Base-by-base conservation (phyloP, 2,113 vertebrate genomes). In the Urocolius indicus region DNA sequence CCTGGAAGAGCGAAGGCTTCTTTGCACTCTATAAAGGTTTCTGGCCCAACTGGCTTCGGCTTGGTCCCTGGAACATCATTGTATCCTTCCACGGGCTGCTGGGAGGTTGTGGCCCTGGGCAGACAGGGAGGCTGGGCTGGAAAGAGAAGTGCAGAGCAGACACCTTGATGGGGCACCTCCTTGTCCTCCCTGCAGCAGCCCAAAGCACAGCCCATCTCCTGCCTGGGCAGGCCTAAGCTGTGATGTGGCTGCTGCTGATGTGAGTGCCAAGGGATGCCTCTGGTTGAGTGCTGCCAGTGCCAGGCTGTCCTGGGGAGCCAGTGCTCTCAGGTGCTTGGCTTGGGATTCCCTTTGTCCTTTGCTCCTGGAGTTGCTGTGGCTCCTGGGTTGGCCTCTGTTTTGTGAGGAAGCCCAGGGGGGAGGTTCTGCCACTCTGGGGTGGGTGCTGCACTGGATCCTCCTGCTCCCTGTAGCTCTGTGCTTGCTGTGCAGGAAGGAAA, bases 11-110 rank as follows among this genome's bases (percentile, higher is more conserved):
- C 0, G 99, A 99, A 94, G 99, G 99, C 7, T 99, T 99, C 98
- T 99, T 99, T 51, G 99, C 99, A 10, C 99, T 99, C 92, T 99
- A 99, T 94, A 99, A 99, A 96, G 99, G 99, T 34, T 99, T 99
- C 98, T 99, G 99, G 99, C 99, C 99, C 29, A 99, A 99, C 97
- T 99, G 99, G 99, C 98, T 99, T 82, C 98, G 99, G 67, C 98
- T 99, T 8, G 99, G 99, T 12, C 99, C 99, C 20, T 99, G 99
- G 99, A 99, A 99, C 97, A 99, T 99, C 98, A 99, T 99, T 5
- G 99, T 99, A 99, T 99, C 99, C 99, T 99, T 98, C 78, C 7
- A 9, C 49, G 22, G n/a, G 57, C 46, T 78, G 65, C 71, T 81
- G 72, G 55, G 48, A 36, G 41, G 13, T 14, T 11, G 0, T 19